Evolutionary conservation across 2,888 invertebrate species (phyloP).

Genomic region (Aphrophora alni): DNA sequence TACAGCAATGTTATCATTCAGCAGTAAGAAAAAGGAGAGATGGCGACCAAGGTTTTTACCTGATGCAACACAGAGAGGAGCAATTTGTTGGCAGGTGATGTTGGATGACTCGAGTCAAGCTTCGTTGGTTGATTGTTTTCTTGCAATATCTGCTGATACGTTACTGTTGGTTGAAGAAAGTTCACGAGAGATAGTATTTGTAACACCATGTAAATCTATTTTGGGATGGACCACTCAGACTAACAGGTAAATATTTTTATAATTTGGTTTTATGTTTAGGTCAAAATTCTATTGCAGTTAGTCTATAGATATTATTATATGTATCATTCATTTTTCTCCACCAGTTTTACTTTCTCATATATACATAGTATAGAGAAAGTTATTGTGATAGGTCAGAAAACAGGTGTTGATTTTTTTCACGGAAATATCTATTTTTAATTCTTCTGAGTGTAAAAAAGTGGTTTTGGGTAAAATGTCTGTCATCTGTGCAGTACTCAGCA

Average conservation of each 20-base stretch:
- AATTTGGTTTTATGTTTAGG: not conserved
- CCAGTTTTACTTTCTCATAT: no score
- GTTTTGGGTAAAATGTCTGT: no score
- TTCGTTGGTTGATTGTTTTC: constrained; percentile 73
- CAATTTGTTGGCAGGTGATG: constrained; percentile 83
- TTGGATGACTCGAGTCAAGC: constrained; percentile 73
- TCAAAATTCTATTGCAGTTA: no score
- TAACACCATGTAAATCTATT: constrained; percentile 81
- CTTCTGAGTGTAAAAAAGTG: no score
- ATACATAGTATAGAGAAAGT: no score
- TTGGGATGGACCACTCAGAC: constrained; percentile 73
- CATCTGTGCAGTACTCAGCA: no score
- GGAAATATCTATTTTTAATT: no score
- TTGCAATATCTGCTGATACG: constrained; percentile 87
- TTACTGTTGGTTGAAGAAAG: constrained; percentile 86
- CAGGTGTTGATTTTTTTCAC: no score
- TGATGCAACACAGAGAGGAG: constrained; percentile 76
- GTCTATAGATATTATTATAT: no score
- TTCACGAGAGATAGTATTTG: constrained; percentile 83
- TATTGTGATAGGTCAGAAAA: no score
- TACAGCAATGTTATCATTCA: constrained; percentile 75
- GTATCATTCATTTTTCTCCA: no score
- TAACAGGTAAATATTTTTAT: constrained; percentile 59
- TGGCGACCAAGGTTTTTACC: constrained; percentile 74
- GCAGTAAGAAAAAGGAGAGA: constrained; percentile 79